Evolutionary conservation across 2,888 invertebrate genomes (phyloP).

Genomic region (Stictocephala bisonia): DNA sequence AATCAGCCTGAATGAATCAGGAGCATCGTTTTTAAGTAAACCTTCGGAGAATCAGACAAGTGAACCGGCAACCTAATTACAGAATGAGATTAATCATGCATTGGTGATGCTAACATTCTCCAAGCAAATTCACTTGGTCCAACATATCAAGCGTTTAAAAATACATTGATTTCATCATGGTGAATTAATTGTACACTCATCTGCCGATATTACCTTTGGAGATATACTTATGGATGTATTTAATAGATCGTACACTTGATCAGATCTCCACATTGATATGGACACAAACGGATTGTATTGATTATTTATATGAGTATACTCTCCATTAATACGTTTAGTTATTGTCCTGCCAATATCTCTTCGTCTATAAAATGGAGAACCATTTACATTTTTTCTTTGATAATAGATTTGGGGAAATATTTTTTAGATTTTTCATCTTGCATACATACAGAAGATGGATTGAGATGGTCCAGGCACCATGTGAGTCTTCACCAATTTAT

Average conservation of each 20-base stretch:
- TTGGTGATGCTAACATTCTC: conserved; percentile 59
- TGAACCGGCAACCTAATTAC: conserved; percentile 61
- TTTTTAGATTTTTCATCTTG: background rate
- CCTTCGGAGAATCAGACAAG: conserved; percentile 57
- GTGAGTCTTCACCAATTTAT: background rate
- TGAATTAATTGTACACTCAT: background rate
- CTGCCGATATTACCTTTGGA: background rate
- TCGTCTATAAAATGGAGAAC: background rate
- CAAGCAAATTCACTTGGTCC: conserved; percentile 62
- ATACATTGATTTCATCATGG: too few relatives aligned
- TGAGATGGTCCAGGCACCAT: background rate
- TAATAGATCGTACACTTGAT: too few relatives aligned
- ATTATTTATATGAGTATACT: background rate
- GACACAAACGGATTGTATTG: background rate
- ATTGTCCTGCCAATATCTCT: too few relatives aligned
- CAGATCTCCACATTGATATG: too few relatives aligned
- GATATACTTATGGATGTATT: background rate
- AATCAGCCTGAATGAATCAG: background rate
- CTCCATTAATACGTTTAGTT: background rate
- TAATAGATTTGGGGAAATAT: background rate
- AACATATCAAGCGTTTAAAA: conserved; percentile 60
- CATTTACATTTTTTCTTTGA: background rate
- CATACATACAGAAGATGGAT: background rate
- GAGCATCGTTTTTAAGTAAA: conserved; percentile 40
- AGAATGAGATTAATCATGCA: conserved; percentile 59